These are phyloP conservation scores for Eurois occulta DNA, from an alignment of 2,888 invertebrate species.

Conservation along the genomic window DNA sequence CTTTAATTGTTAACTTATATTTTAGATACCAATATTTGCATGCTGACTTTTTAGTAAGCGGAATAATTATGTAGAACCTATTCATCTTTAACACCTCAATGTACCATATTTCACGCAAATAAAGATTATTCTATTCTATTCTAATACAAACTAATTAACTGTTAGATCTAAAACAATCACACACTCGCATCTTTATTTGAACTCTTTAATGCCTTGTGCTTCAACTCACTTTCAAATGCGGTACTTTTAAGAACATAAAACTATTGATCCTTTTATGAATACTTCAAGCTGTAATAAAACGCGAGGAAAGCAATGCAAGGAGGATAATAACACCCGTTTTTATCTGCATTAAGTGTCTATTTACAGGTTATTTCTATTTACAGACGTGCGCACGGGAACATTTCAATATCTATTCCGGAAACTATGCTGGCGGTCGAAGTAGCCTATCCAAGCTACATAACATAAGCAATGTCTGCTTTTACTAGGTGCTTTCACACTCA, in stretches of 20 bases:
- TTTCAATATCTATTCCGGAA: slow-evolving; percentile 46
- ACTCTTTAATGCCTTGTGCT: slow-evolving; percentile 2
- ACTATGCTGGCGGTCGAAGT: not conserved
- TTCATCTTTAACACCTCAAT: too few species aligned
- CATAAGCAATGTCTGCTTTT: not conserved
- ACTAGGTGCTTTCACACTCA: not conserved
- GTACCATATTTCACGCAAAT: too few species aligned
- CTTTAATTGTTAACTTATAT: too few species aligned
- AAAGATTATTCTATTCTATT: too few species aligned
- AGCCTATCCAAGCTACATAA: not conserved
- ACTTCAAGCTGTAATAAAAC: slow-evolving; percentile 28
- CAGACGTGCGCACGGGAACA: slow-evolving; percentile 13
- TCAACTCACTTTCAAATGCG: slow-evolving; percentile 16
- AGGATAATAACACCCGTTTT: slow-evolving; percentile 30
- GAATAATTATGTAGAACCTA: too few species aligned
- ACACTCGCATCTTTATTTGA: not conserved
- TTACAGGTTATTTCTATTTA: slow-evolving; percentile 21
- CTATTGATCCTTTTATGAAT: slow-evolving; percentile 19
- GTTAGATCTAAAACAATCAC: not conserved
- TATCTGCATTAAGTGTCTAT: slow-evolving; percentile 57
- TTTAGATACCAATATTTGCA: too few species aligned
- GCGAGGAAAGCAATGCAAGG: slow-evolving; percentile 1
- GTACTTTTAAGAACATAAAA: slow-evolving; percentile 9
- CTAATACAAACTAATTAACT: too few species aligned
- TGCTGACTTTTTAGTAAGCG: too few species aligned